phyloP scores from a whole-genome alignment of 2,113 vertebrate species.

The Natator depressus region DNA sequence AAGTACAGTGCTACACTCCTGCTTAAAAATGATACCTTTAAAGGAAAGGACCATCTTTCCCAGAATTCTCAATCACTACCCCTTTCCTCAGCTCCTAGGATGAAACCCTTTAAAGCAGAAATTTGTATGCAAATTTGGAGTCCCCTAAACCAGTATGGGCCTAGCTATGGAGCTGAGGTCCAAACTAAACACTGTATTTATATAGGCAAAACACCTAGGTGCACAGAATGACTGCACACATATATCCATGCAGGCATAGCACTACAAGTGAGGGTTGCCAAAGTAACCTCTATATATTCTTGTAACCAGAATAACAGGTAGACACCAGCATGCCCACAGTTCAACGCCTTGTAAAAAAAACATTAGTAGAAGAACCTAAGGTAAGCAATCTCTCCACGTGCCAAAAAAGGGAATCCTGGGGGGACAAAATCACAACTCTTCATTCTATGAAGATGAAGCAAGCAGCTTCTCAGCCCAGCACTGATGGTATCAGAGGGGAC shows the following conservation, averaged over 20 bases:
- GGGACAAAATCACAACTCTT: slow-evolving; percentile 20
- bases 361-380: slow-evolving; percentile 11
- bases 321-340: slow-evolving; percentile 52
- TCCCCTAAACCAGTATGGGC: background rate
- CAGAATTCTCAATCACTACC: background rate
- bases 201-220: background rate
- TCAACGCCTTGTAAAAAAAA: slow-evolving; percentile 41
- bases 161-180: background rate
- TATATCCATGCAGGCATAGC: background rate
- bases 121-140: background rate
- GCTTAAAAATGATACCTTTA: background rate
- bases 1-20: background rate
- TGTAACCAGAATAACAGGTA: slow-evolving; percentile 59
- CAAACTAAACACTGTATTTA: background rate
- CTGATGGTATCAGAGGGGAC: background rate
- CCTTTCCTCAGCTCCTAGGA: background rate
- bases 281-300: slow-evolving; percentile 34
- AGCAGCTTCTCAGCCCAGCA: background rate
- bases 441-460: background rate
- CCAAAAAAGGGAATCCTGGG: background rate
- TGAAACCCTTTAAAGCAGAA: background rate
- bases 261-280: background rate
- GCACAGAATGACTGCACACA: background rate
- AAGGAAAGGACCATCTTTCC: rapidly evolving
- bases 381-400: slow-evolving; percentile 3